Conservation (phyloP, 1,140 invertebrate species). For the Protaetia brevitarsis region DNA sequence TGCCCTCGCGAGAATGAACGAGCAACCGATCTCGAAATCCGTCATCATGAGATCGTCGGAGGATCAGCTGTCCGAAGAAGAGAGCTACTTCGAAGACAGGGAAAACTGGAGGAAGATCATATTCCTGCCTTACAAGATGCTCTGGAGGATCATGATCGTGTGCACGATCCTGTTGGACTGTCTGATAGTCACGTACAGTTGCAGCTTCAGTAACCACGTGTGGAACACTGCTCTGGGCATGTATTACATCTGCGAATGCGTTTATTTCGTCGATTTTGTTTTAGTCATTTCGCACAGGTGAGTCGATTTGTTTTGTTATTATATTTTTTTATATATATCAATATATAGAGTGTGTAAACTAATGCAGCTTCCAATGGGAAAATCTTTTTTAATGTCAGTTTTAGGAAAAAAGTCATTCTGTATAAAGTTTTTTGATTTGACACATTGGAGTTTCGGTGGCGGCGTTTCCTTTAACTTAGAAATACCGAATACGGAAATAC, state of each 20-base stretch:
- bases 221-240: neutral
- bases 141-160: slow-evolving; percentile 4
- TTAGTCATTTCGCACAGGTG: slow-evolving; percentile 6
- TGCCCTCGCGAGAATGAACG: neutral
- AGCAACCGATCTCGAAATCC: neutral
- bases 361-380: too few relatives aligned
- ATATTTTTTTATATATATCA: neutral
- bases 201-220: neutral
- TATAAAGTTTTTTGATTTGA: too few relatives aligned
- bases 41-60: neutral
- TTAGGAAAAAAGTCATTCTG: too few relatives aligned
- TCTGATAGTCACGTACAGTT: neutral
- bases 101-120: slow-evolving; percentile 21
- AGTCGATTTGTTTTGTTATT: neutral
- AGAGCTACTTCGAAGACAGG: neutral
- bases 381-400: too few relatives aligned
- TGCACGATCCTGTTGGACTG: neutral
- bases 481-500: too few relatives aligned
- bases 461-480: too few relatives aligned
- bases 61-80: neutral
- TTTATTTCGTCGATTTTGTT: slow-evolving; percentile 3
- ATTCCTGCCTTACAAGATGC: slow-evolving; percentile 3
- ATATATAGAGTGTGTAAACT: too few relatives aligned
- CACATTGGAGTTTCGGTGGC: too few relatives aligned
- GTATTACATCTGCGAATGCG: slow-evolving; percentile 7